Base-by-base conservation (phyloP, 2,888 invertebrate species). In the Drosophila maculinotata region DNA sequence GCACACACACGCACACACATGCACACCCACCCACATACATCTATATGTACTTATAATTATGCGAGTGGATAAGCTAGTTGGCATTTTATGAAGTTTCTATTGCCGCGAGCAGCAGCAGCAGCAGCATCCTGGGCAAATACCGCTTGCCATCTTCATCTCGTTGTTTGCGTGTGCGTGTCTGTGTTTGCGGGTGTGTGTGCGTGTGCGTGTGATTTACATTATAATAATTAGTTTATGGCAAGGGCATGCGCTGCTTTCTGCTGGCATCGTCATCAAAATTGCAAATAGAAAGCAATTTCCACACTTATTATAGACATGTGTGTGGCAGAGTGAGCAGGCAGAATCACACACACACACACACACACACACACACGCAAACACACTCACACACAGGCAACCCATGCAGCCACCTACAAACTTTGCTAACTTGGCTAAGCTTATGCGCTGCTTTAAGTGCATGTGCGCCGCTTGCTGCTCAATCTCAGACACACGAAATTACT, bases 241-340 rank as follows among this genome's bases (percentile, higher is more conserved):
- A 58, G 62, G 69, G 58, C 69, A 71, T 51, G 38, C 51, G 47
- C 44, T 63, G 69, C 49, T 57, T 20, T 25, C 15, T 12, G 49
- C 28, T 39, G 38, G 51, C 57, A 49, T 56, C 53, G 52, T 39
- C 54, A 77, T 72, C 76, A 77, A 69, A 79, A 76, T 79, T 79
- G 77, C 77, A 77, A 72, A 79, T 76, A 69, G 62, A 72, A 79
- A 76, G 77, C 73, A 76, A 73, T 77, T 76, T 73, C 66, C 57
- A 73, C 79, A 66, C 66, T 58, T 72, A 76, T 76, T 77, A 79
- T 58, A 73, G 65, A 58, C 73, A 69, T 80, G 81, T 52, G 45
- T 38, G 28, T 20, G 26, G 12, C 17, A 9, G 33, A 35, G 12
- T 33, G 14, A 14, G 33, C 14, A 14, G 14, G 14, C 33, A 33